A percentile compares a stretch with the other conserved stretches of the same genome.
phyloP scores from a whole-genome alignment of 2,113 vertebrate species.

The Ceyx melanurus region DNA sequence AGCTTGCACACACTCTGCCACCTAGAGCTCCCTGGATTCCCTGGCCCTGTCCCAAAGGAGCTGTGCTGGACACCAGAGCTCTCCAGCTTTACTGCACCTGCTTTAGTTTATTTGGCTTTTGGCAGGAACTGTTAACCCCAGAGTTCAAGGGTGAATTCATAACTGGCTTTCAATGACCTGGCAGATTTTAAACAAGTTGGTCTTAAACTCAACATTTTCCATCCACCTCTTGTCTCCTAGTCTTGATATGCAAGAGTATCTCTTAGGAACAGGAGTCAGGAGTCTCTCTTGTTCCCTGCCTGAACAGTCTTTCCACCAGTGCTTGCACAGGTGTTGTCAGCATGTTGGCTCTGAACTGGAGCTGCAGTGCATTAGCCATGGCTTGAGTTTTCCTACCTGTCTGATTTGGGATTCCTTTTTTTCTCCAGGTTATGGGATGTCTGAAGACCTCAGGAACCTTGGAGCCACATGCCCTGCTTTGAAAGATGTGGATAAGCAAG shows the following conservation, averaged over 20 bases:
- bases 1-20: no score
- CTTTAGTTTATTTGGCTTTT: neutral
- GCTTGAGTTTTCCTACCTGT: neutral
- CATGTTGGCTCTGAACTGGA: neutral
- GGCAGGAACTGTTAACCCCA: neutral
- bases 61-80: no score
- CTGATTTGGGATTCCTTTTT: neutral
- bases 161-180: neutral
- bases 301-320: neutral
- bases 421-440: slow-evolving; percentile 84
- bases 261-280: neutral
- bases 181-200: neutral
- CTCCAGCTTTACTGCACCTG: no score
- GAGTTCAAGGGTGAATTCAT: neutral
- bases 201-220: neutral
- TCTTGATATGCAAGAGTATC: neutral
- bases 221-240: neutral
- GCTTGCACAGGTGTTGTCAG: neutral
- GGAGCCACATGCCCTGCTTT: slow-evolving; percentile 73
- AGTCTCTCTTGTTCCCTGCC: neutral
- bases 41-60: no score
- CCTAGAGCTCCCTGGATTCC: no score
- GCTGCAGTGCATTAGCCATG: neutral
- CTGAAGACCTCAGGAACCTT: slow-evolving; percentile 82
- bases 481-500: slow-evolving; percentile 65